Conservation (phyloP, 2,113 vertebrate genomes). For the Oxyruncus cristatus region DNA sequence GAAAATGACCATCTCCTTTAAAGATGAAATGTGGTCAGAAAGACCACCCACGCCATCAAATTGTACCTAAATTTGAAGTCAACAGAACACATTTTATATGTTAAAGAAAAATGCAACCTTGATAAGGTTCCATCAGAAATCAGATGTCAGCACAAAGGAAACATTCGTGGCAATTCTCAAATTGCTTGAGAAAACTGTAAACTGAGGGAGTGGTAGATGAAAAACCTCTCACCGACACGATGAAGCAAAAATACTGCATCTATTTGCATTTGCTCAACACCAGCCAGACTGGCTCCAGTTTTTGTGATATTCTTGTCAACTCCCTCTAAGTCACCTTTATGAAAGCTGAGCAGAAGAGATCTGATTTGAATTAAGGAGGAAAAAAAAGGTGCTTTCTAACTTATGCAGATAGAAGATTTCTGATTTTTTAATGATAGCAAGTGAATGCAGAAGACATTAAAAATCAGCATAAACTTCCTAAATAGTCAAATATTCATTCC, state of each 20-base stretch:
- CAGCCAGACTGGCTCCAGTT: conserved; percentile 85
- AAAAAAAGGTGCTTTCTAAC: background rate
- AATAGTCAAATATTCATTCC: background rate
- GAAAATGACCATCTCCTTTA: conserved; percentile 96
- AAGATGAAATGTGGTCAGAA: conserved; percentile 86
- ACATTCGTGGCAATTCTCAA: too few relatives aligned
- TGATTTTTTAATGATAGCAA: background rate
- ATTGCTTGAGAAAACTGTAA: background rate
- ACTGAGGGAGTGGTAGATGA: background rate
- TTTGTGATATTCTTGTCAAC: conserved; percentile 86
- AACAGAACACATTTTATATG: background rate
- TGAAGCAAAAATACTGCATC: conserved; percentile 72
- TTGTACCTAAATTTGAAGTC: conserved; percentile 74
- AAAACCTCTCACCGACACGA: background rate
- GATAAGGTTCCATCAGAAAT: background rate
- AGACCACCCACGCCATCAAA: conserved; percentile 91
- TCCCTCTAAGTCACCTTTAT: conserved; percentile 85
- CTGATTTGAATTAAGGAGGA: conserved; percentile 51
- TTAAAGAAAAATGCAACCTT: background rate
- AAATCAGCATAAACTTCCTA: background rate
- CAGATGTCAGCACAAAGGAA: too few relatives aligned
- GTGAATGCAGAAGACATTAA: background rate
- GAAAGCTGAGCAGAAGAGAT: conserved; percentile 85
- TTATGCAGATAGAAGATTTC: background rate
- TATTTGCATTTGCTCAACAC: conserved; percentile 89